Conservation (phyloP, 2,797 vertebrate genomes). For the Pelobates cultripes region DNA sequence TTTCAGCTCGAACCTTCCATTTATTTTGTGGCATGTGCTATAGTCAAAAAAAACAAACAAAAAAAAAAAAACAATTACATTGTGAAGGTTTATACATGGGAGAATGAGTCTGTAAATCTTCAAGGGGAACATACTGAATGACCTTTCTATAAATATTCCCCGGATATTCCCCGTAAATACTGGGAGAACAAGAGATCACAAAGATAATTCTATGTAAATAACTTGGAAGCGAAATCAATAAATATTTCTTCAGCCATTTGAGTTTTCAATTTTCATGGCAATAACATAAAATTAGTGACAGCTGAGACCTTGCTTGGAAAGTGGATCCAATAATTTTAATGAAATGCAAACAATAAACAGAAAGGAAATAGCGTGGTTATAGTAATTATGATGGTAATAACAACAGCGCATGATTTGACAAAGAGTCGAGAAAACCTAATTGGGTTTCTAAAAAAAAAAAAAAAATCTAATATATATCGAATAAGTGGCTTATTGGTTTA, state of each 20-base stretch:
- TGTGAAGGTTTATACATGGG: not conserved
- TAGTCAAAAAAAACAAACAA: no score
- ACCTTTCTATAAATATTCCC: not conserved
- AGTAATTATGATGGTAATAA: slow-evolving; percentile 54
- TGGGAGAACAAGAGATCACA: slow-evolving; percentile 12
- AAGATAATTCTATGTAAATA: slow-evolving; percentile 52
- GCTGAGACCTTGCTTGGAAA: slow-evolving; percentile 38
- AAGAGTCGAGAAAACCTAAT: slow-evolving; percentile 34
- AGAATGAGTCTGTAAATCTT: not conserved
- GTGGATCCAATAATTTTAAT: slow-evolving; percentile 47
- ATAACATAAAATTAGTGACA: slow-evolving; percentile 50
- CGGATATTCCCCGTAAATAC: not conserved
- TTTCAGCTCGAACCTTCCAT: slow-evolving; percentile 15
- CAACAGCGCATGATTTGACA: slow-evolving; percentile 30
- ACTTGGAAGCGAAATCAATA: slow-evolving; percentile 50
- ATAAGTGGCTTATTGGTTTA: slow-evolving; percentile 12
- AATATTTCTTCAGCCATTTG: slow-evolving; percentile 49
- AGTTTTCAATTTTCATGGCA: slow-evolving; percentile 52
- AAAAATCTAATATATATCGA: not conserved
- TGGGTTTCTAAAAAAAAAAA: slow-evolving; percentile 15
- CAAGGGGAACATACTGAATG: not conserved
- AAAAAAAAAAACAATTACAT: not conserved
- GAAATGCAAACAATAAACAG: slow-evolving; percentile 50
- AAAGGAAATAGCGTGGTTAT: slow-evolving; percentile 41
- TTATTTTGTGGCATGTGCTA: not conserved